Evolutionary conservation across 2,797 vertebrate genomes (phyloP), one percentile per base, ranked within the genome.

Genomic region (Dendrocincla tyrannina): DNA sequence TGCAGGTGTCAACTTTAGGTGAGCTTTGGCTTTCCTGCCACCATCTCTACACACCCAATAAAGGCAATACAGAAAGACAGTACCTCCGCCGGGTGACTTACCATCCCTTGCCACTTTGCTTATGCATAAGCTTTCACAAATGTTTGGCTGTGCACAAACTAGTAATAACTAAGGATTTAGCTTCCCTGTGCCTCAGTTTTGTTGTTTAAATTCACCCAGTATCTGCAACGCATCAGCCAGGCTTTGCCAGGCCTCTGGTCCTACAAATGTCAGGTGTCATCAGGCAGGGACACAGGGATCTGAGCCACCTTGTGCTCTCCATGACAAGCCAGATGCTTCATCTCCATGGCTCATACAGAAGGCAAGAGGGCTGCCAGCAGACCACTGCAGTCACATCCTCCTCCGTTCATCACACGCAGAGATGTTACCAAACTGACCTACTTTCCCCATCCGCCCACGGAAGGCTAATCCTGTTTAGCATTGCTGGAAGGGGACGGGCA

Each of bases 391-490:
- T 96, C 63, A 22, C 91, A 93, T 95, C 95, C 78, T 92, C 77
- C 85, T 90, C 82, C 55, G 41, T 78, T 96, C 94, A 42, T 96
- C 72, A 9, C 95, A 72, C 25, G 60, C 89, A 94, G 95, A 32
- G 7, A 62, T 95, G 95, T 96, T 97, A 96, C 96, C 49, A 15
- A 94, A 97, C 91, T 98, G 98, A 98, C 98, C 98, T 98, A 98
- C 97, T 98, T 98, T 97, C 83, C 69, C 82, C 90, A 11, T 97
- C 95, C 96, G 55, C 97, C 97, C 96, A 95, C 96, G 83, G 94
- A 98, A 97, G 91, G 92, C 97, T 97, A 97, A 98, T 98, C 97
- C 97, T 97, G 97, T 97, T 97, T 96, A 97, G 95, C 95, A 85
- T 95, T 93, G 96, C 96, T 96, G 95, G 66, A 96, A 96, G 96